These are phyloP conservation scores for Brevipalpus yothersi DNA, from an alignment of 1,140 invertebrate species.

Conservation along the genomic window DNA sequence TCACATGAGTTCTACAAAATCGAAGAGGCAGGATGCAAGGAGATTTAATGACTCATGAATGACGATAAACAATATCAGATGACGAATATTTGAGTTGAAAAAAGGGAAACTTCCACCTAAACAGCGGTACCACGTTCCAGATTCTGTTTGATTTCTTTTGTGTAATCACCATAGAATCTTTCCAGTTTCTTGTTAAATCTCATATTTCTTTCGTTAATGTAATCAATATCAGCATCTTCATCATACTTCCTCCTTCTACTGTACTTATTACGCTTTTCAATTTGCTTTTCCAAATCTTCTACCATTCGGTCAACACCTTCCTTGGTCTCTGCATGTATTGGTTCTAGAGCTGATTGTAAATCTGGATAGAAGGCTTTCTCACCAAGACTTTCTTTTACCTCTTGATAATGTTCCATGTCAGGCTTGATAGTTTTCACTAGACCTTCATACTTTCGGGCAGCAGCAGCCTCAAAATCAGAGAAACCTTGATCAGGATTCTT, in stretches of 20 bases:
- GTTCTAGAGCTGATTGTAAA: conserved; percentile 67
- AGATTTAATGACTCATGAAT: too few species aligned
- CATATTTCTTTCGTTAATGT: conserved; percentile 95
- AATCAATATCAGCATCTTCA: conserved; percentile 97
- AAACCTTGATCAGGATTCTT: conserved; percentile 82
- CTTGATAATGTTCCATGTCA: conserved; percentile 53
- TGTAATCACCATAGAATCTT: conserved; percentile 91
- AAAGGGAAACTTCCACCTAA: conserved; percentile 22
- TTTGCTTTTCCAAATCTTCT: conserved; percentile 76
- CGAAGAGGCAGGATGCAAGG: too few species aligned
- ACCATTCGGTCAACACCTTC: conserved; percentile 83
- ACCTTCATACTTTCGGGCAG: conserved; percentile 59
- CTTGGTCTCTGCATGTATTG: conserved; percentile 59
- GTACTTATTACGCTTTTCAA: conserved; percentile 76
- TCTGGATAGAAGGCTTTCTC: conserved; percentile 23
- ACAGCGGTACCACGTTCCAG: conserved; percentile 94
- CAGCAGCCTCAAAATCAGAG: conserved; percentile 62
- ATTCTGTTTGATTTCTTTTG: conserved; percentile 95
- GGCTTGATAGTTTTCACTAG: conserved; percentile 66
- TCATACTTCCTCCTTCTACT: conserved; percentile 81
- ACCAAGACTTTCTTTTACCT: conserved; percentile 1
- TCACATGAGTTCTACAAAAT: too few species aligned
- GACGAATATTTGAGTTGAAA: background rate
- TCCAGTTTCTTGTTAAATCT: conserved; percentile 98
- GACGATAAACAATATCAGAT: too few species aligned